Conservation (phyloP, 2,888 invertebrate genomes). For the Dexiosoma caninum region DNA sequence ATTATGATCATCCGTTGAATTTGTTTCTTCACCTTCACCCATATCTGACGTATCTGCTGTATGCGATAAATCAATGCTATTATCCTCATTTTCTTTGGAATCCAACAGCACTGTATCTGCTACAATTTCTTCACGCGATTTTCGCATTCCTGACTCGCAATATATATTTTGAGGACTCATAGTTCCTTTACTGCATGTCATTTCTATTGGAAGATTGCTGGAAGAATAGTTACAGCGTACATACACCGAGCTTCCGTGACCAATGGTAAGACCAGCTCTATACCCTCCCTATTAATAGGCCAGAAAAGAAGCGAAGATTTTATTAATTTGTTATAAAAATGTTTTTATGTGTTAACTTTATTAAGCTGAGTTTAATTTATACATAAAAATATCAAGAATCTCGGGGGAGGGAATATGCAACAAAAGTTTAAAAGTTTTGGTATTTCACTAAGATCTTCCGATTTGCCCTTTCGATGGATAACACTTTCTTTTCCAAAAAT, state of each 20-base stretch:
- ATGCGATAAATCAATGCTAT: slow-evolving; percentile 47
- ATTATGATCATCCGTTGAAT: slow-evolving; percentile 69
- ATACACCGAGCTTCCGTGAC: slow-evolving; percentile 87
- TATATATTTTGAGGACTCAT: slow-evolving; percentile 74
- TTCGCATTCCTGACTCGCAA: slow-evolving; percentile 74
- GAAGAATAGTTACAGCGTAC: slow-evolving; percentile 82
- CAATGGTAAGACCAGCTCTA: slow-evolving; percentile 87
- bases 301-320: too few relatives aligned
- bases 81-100: slow-evolving; percentile 63
- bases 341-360: too few relatives aligned
- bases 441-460: too few relatives aligned
- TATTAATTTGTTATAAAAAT: too few relatives aligned
- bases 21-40: slow-evolving; percentile 69
- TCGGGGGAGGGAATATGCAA: too few relatives aligned
- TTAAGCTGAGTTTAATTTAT: too few relatives aligned
- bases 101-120: slow-evolving; percentile 64
- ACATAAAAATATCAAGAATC: too few relatives aligned
- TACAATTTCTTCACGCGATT: slow-evolving; percentile 74
- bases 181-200: slow-evolving; percentile 75
- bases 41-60: slow-evolving; percentile 68
- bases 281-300: slow-evolving; percentile 86
- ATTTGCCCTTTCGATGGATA: too few relatives aligned
- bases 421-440: too few relatives aligned
- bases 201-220: slow-evolving; percentile 79
- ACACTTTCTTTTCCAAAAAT: too few relatives aligned